phyloP scores from a whole-genome alignment of 2,888 invertebrate species.

The Fragum fragum region DNA sequence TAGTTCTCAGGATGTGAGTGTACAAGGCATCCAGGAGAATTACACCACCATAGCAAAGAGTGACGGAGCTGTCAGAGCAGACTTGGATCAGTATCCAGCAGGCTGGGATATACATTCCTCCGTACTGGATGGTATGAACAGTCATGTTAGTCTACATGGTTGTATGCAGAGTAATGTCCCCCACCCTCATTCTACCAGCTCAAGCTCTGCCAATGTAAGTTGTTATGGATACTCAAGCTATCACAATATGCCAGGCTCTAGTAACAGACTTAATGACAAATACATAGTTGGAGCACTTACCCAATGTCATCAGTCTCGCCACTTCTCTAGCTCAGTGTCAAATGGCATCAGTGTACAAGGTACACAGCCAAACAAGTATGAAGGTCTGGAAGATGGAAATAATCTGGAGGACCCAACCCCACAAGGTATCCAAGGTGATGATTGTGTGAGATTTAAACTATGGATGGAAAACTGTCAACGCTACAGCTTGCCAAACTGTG shows the following conservation, averaged over 20 bases:
- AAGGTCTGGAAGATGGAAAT: neutral
- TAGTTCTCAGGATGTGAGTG: slow-evolving; percentile 45
- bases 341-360: slow-evolving; percentile 41
- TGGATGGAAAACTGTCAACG: slow-evolving; percentile 83
- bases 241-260: slow-evolving; percentile 52
- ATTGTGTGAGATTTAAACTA: slow-evolving; percentile 79
- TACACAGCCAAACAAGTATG: slow-evolving; percentile 34
- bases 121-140: slow-evolving; percentile 42
- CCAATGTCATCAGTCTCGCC: slow-evolving; percentile 50
- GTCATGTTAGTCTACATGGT: slow-evolving; percentile 52
- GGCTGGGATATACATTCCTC: slow-evolving; percentile 36
- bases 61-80: neutral
- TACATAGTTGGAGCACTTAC: slow-evolving; percentile 42
- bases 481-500: slow-evolving; percentile 79
- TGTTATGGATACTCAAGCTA: slow-evolving; percentile 46
- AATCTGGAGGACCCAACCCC: slow-evolving; percentile 69
- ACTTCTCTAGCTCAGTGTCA: slow-evolving; percentile 35
- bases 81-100: slow-evolving; percentile 2
- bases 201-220: neutral
- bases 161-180: slow-evolving; percentile 58
- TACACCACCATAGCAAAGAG: slow-evolving; percentile 2
- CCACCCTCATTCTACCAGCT: slow-evolving; percentile 4
- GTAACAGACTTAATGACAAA: slow-evolving; percentile 50
- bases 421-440: slow-evolving; percentile 83
- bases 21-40: slow-evolving; percentile 51